A percentile compares a stretch with the other conserved stretches of the same genome.
Evolutionary conservation across 2,797 vertebrate genomes (phyloP).

Genomic region (Setipinna tenuifilis): DNA sequence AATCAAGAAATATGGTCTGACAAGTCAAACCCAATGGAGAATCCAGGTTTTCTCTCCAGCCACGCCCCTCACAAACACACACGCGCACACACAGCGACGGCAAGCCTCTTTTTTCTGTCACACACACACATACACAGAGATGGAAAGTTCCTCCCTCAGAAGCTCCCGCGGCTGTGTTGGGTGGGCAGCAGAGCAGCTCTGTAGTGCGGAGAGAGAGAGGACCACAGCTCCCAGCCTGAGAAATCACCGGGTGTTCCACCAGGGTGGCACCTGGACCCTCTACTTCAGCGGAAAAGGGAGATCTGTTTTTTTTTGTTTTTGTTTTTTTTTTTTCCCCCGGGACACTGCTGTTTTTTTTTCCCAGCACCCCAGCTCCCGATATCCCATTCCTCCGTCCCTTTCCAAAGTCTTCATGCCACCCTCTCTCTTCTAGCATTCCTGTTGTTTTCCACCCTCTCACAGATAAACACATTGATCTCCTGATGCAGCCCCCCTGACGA

Average conservation of each 20-base stretch:
- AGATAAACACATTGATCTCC: neutral
- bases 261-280: neutral
- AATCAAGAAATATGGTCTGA: constrained; percentile 29
- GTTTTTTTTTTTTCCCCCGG: neutral
- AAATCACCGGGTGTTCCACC: neutral
- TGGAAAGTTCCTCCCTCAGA: constrained; percentile 15
- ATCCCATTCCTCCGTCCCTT: too few species aligned
- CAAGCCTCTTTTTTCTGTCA: neutral
- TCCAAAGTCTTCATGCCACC: too few species aligned
- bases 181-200: neutral
- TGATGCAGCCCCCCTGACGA: neutral
- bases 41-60: neutral
- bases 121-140: neutral
- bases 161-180: constrained; percentile 25
- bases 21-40: constrained; percentile 29
- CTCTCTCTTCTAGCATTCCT: constrained; percentile 14
- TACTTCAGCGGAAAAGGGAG: neutral
- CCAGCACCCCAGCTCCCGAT: too few species aligned
- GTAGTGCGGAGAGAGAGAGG: neutral
- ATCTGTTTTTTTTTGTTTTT: neutral
- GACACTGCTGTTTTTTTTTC: neutral
- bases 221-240: neutral
- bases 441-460: neutral
- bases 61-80: neutral
- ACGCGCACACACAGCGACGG: neutral